Evolutionary conservation across 1,140 invertebrate genomes (phyloP), one percentile per base, ranked within the genome.

Genomic region (Rhagoletis zephyria): DNA sequence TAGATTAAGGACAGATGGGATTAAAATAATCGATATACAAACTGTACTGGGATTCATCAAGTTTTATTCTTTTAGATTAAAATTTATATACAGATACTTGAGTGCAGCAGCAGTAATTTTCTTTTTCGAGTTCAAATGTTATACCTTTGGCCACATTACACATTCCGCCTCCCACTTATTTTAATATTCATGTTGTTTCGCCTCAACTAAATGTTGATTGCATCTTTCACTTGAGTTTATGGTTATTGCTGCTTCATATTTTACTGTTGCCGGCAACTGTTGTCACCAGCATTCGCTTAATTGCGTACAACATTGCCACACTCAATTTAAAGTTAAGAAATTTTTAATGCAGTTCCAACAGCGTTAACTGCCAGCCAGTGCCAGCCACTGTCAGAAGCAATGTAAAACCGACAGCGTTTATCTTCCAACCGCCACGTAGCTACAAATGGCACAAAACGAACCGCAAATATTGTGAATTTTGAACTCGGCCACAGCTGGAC

Each of bases 271-370:
- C 40, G 64, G 19, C 64, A 67, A 10, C 64, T 67, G 64, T 30
- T 67, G 12, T 67, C 64, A 67, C 64, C 19, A 67, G 64, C 64
- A 30, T 67, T 48, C 40, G 42, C 4, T 74, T 74, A 74, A 74
- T 74, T 74, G 67, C 45, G 67, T 45, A 74, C 40, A 42, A 74
- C 67, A 74, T 74, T 42, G 42, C 14, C 67, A 48, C 67, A 74
- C 67, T 48, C 67, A 74, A 74, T 74, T 74, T 74, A 74, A 74
- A 74, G 67, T 74, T 74, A 16, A 74, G 42, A 3, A 48, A 74
- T 74, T 74, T 74, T 74, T 74, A 74, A 74, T 74, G 67, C 42
- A 74, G 2, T 48, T 74, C 67, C 67, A 42, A 4, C 67, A n/a
- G 67, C 14, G 67, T 48, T 48, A 74, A 74, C 42, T 40, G 67